Evolutionary conservation across 2,888 invertebrate species (phyloP).

Genomic region (Spisula subtruncata): DNA sequence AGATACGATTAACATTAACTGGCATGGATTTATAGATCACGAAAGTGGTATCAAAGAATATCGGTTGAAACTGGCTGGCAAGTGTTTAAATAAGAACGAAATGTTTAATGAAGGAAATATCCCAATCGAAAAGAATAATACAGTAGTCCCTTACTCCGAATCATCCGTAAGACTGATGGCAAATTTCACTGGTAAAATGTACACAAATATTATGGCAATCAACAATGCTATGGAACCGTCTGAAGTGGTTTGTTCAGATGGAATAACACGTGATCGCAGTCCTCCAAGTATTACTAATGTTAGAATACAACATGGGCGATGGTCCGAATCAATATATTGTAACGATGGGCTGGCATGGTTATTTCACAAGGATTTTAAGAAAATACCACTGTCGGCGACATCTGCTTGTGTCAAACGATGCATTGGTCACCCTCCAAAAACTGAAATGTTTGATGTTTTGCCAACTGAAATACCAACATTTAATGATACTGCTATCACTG

Average conservation of each 20-base stretch:
- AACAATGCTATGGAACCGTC: constrained; percentile 79
- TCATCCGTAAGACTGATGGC: constrained; percentile 37
- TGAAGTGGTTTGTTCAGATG: constrained; percentile 77
- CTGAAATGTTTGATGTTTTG: constrained; percentile 26
- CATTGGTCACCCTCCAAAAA: not conserved
- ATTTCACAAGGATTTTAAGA: constrained; percentile 60
- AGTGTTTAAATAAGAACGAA: constrained; percentile 60
- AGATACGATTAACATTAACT: constrained; percentile 56
- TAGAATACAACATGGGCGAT: constrained; percentile 58
- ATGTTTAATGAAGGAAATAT: not conserved
- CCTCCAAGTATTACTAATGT: constrained; percentile 69
- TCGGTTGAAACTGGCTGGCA: constrained; percentile 59
- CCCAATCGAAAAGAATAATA: not conserved
- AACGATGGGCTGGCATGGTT: constrained; percentile 55
- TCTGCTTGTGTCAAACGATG: constrained; percentile 48
- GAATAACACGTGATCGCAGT: constrained; percentile 72
- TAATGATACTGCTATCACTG: constrained; percentile 45
- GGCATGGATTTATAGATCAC: constrained; percentile 78
- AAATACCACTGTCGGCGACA: constrained; percentile 37
- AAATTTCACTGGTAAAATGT: constrained; percentile 53
- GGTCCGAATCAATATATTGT: constrained; percentile 65
- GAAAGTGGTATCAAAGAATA: constrained; percentile 76
- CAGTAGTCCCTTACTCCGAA: constrained; percentile 32
- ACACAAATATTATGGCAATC: constrained; percentile 72
- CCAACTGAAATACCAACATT: not conserved